phyloP scores from a whole-genome alignment of 1,140 invertebrate genomes.

The Glossosoma conforme region DNA sequence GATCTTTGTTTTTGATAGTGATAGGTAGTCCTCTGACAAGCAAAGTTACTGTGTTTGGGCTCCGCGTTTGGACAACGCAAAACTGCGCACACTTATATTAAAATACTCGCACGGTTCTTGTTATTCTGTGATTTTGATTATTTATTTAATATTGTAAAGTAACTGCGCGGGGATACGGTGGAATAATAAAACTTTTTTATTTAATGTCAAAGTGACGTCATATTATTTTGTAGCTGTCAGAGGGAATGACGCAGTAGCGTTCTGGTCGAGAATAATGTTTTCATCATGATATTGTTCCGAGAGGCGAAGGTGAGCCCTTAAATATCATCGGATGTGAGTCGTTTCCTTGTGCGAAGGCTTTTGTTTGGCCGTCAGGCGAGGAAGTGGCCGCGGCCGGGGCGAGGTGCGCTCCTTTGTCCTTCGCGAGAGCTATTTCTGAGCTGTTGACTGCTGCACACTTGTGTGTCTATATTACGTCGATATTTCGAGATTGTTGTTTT shows the following conservation, averaged over 20 bases:
- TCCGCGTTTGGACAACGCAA: conserved; percentile 5
- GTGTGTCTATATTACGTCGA: conserved; percentile 9
- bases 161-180: too few relatives aligned
- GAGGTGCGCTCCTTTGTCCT: conserved; percentile 18
- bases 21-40: conserved; percentile 7
- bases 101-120: too few relatives aligned
- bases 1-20: conserved; percentile 26
- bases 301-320: conserved; percentile 11
- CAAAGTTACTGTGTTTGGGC: neutral
- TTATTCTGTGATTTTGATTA: too few relatives aligned
- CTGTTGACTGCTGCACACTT: conserved; percentile 10
- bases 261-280: conserved; percentile 46
- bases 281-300: conserved; percentile 40
- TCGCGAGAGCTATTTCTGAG: conserved; percentile 23
- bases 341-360: neutral
- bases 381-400: neutral
- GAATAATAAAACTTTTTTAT: too few relatives aligned
- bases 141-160: too few relatives aligned
- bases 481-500: conserved; percentile 2
- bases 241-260: conserved; percentile 49
- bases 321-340: neutral
- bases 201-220: conserved; percentile 40
- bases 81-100: too few relatives aligned
- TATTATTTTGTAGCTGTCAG: conserved; percentile 48
- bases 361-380: neutral